Evolutionary conservation across 1,140 invertebrate species (phyloP), one percentile per base, ranked within the genome.

Genomic region (Cyclina sinensis): DNA sequence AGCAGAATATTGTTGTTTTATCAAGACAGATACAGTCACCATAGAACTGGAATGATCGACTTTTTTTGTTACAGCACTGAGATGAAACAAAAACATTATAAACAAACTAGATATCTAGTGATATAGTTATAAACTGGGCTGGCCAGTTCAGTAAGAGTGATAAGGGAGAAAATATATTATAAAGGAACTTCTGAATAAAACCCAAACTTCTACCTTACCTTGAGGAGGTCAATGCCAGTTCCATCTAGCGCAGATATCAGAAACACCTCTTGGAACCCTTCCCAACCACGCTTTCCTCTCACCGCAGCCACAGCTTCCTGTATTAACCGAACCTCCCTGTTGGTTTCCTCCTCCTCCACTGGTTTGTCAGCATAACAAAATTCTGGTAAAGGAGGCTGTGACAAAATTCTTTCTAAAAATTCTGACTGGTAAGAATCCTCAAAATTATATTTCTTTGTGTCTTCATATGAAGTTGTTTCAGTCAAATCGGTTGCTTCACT

Each of bases 201-300:
- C 14, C 4, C 5, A 43, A 7, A 43, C 43, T 7, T 43, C 5
- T 43, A 43, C 14, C 92, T 95, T 96, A 98, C 97, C 95, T 97
- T 97, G n/a, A 99, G 95, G 91, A 97, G 97, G 37, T 96, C 95
- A 51, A 98, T 94, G 21, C 98, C 98, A 95, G 97, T 97, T 59
- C 97, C 97, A 79, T 97, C 97, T 46, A 98, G 93, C 0, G 98
- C 97, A 30, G 98, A 99, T 18, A 99, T 96, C 96, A 99, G 97
- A 94, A 99, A 99, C 35, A 99, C 97, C 93, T 98, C 97, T 21
- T 96, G 96, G 93, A 99, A 99, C 89, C 97, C 93, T 62, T 97
- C 97, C 97, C 97, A 98, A 5, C 97, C 97, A 37, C 62, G 76
- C 24, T 48, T 74, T 7, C 51, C 54, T 62, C 30, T 57, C 0